These are phyloP conservation scores for Egretta garzetta DNA, from an alignment of 2,113 vertebrate species.

Conservation along the genomic window DNA sequence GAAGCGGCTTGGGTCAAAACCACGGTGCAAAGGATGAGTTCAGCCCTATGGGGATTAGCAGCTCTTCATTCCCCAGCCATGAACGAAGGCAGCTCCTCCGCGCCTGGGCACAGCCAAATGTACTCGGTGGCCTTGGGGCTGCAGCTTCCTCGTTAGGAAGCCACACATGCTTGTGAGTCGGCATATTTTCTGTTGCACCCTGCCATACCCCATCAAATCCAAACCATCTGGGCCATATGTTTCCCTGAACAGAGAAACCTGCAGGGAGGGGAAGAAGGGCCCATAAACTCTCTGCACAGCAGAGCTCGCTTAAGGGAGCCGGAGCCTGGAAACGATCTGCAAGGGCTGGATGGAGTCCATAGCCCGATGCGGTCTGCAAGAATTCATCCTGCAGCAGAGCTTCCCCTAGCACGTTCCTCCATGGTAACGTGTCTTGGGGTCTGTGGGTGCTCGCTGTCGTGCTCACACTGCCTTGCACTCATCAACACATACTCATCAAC, in stretches of 20 bases:
- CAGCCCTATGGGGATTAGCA: fast-evolving
- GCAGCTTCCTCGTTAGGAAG: not conserved
- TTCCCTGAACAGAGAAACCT: not conserved
- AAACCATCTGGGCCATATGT: not conserved
- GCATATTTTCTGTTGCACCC: not conserved
- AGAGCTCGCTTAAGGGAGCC: not conserved
- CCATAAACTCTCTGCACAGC: not conserved
- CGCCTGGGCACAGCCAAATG: not conserved
- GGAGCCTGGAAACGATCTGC: not conserved
- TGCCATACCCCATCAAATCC: not conserved
- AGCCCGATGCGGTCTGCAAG: not conserved
- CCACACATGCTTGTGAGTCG: not conserved
- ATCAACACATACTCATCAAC: too few species aligned
- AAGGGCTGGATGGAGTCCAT: not conserved
- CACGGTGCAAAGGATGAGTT: not conserved
- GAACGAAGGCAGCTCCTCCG: not conserved
- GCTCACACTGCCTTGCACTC: not conserved
- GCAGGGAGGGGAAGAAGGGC: not conserved
- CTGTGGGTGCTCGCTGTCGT: not conserved
- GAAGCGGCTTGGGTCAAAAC: not conserved
- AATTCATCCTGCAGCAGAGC: not conserved
- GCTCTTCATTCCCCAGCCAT: not conserved
- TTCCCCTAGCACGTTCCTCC: not conserved
- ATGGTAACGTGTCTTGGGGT: not conserved
- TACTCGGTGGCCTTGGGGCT: not conserved